Percentiles rank a stretch among this genome's conserved stretches.
Evolutionary conservation across 2,113 vertebrate species (phyloP).

Genomic region (Cynopterus brachyotis): DNA sequence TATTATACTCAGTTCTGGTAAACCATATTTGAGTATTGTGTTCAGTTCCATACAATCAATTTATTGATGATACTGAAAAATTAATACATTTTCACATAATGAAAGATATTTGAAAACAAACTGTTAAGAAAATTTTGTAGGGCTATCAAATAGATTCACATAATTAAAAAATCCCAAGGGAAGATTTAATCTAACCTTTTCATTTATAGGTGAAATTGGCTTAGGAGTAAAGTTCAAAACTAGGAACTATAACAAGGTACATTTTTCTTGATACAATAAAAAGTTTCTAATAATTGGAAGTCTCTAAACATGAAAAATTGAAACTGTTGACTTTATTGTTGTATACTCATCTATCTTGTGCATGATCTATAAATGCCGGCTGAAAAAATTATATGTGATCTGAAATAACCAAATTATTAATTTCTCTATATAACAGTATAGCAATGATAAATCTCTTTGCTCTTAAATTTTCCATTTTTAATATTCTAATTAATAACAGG

Average conservation of each 20-base stretch:
- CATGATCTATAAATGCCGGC: not conserved
- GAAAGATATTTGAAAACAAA: not conserved
- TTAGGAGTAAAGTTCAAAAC: not conserved
- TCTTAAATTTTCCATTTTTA: not conserved
- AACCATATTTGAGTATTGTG: not conserved
- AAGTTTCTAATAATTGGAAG: not conserved
- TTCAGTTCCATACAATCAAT: not conserved
- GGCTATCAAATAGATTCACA: not conserved
- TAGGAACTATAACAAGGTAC: not conserved
- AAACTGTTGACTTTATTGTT: not conserved
- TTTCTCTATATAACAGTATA: not conserved
- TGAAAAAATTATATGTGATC: not conserved
- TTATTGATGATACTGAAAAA: not conserved
- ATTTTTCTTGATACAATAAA: not conserved
- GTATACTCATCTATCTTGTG: not conserved
- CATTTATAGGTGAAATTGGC: not conserved
- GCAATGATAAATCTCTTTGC: not conserved
- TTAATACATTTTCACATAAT: not conserved
- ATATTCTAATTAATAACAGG: not conserved
- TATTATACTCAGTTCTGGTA: not conserved
- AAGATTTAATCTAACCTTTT: not conserved
- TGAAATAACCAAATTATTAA: not conserved
- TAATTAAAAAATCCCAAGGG: not conserved
- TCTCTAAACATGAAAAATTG: not conserved
- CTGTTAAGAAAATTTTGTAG: not conserved